Conservation (phyloP, 2,888 invertebrate genomes). For the Tachina grossa region DNA sequence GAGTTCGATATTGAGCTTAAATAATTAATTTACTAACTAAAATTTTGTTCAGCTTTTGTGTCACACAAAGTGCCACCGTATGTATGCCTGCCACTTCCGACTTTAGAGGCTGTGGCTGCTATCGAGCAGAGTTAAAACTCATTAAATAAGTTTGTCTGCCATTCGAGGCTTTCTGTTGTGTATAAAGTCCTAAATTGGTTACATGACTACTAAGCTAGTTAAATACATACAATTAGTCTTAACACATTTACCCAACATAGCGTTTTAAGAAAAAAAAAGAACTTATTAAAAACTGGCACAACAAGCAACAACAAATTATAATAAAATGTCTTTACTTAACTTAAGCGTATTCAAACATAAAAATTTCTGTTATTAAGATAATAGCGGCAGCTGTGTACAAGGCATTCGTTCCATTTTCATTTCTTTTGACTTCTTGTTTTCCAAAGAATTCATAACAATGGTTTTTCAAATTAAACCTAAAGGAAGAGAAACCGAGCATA, state of each 20-base stretch:
- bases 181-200: slow-evolving; percentile 18
- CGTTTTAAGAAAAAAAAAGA: neutral
- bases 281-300: neutral
- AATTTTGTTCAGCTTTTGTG: neutral
- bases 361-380: neutral
- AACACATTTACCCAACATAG: neutral
- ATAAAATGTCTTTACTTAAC: slow-evolving; percentile 27
- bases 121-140: slow-evolving; percentile 33
- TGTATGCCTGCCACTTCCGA: neutral
- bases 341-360: slow-evolving; percentile 8
- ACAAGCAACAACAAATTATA: slow-evolving; percentile 2
- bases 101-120: neutral
- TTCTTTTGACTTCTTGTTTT: slow-evolving; percentile 14
- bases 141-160: slow-evolving; percentile 35
- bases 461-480: slow-evolving; percentile 48
- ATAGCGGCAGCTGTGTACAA: neutral
- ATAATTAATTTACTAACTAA: neutral
- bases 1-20: neutral
- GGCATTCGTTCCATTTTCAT: slow-evolving; percentile 1
- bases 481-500: slow-evolving; percentile 10
- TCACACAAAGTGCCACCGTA: too few species aligned
- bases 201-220: slow-evolving; percentile 38
- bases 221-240: slow-evolving; percentile 43
- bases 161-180: neutral
- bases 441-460: slow-evolving; percentile 30